phyloP scores from a whole-genome alignment of 1,140 invertebrate species.

The Aphaenogaster ashmeadi region DNA sequence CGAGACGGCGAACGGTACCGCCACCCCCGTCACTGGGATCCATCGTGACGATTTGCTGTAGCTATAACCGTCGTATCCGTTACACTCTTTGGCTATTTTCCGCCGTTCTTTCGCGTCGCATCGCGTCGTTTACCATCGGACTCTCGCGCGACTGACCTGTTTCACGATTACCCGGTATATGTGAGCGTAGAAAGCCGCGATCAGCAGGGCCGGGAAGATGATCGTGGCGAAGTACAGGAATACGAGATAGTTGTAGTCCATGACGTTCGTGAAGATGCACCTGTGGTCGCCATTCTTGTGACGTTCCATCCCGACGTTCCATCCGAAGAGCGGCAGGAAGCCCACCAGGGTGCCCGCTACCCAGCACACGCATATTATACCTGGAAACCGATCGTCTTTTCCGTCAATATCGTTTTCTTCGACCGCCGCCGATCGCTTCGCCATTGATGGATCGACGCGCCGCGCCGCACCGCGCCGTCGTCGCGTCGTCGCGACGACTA shows the following conservation, averaged over 20 bases:
- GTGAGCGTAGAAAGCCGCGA: slow-evolving; percentile 95
- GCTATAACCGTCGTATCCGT: slow-evolving; percentile 78
- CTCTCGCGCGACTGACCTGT: slow-evolving; percentile 89
- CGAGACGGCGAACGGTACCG: slow-evolving; percentile 25
- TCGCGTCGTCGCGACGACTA: slow-evolving; percentile 37
- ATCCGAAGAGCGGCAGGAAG: slow-evolving; percentile 95
- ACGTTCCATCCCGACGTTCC: slow-evolving; percentile 89
- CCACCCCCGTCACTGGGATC: slow-evolving; percentile 83
- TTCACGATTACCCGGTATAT: slow-evolving; percentile 96
- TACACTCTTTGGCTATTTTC: slow-evolving; percentile 37
- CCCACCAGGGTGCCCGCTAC: slow-evolving; percentile 93
- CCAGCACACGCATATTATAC: slow-evolving; percentile 95
- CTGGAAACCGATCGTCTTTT: slow-evolving; percentile 87
- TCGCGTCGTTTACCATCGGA: background rate
- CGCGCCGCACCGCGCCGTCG: background rate
- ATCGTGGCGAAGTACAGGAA: slow-evolving; percentile 96
- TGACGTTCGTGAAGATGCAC: slow-evolving; percentile 94
- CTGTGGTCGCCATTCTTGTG: slow-evolving; percentile 85
- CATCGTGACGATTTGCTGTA: slow-evolving; percentile 89
- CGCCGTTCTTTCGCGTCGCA: background rate
- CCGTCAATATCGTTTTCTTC: background rate
- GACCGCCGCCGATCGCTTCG: background rate
- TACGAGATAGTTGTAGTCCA: slow-evolving; percentile 95
- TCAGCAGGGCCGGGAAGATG: slow-evolving; percentile 93
- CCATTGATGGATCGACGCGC: background rate